A percentile compares a stretch with the other conserved stretches of the same genome.
These are phyloP conservation scores for Allenopithecus nigroviridis DNA, from an alignment of 2,797 vertebrate species.

Conservation along the genomic window DNA sequence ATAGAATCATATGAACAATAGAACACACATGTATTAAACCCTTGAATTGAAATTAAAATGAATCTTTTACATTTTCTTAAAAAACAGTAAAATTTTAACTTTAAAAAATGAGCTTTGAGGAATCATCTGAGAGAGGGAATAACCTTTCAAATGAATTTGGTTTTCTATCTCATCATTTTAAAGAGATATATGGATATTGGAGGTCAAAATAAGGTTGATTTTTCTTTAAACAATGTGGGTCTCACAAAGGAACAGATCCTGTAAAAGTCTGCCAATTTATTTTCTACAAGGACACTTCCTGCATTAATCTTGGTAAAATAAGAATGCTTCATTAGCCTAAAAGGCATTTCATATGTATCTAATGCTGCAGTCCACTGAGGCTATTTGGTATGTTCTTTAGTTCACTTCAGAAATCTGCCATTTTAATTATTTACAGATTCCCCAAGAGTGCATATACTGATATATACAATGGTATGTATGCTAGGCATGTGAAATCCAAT, in stretches of 20 bases:
- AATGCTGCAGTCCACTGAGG: accelerated
- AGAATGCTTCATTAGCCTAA: background rate
- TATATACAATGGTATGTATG: background rate
- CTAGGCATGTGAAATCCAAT: background rate
- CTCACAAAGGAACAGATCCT: background rate
- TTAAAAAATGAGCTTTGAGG: background rate
- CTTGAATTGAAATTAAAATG: background rate
- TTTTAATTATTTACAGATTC: background rate
- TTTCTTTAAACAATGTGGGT: background rate
- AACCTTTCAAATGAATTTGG: background rate
- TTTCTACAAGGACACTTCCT: background rate
- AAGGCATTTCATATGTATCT: background rate
- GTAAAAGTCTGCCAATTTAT: background rate
- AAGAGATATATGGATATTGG: background rate
- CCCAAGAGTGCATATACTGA: background rate
- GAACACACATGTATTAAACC: background rate
- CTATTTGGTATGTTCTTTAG: background rate
- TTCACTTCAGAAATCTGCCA: background rate
- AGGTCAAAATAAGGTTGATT: background rate
- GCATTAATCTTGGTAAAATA: background rate
- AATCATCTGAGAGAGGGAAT: background rate
- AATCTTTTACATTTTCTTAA: background rate
- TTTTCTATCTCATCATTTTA: background rate
- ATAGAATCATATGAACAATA: background rate
- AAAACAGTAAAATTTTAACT: background rate